phyloP scores from a whole-genome alignment of 2,113 vertebrate genomes.

The Crypturellus undulatus region DNA sequence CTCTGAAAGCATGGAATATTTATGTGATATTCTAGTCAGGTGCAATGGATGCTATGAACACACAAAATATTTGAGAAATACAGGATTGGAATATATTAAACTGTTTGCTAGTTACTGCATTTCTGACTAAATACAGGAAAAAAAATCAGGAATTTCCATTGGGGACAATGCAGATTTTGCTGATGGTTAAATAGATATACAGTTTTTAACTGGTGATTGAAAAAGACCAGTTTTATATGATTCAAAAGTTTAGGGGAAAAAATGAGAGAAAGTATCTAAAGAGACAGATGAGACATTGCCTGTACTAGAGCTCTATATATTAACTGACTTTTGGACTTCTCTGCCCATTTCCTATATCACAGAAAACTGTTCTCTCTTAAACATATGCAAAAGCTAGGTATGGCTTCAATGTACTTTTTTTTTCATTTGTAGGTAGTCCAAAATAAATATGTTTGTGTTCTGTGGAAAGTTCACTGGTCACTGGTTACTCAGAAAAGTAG shows the following conservation, averaged over 20 bases:
- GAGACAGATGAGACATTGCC: background rate
- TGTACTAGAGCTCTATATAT: background rate
- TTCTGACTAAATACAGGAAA: background rate
- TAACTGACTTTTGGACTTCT: background rate
- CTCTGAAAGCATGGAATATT: conserved; percentile 28
- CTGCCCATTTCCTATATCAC: background rate
- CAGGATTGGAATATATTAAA: background rate
- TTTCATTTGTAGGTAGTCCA: background rate
- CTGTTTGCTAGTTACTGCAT: background rate
- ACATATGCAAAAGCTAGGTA: background rate
- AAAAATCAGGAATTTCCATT: background rate
- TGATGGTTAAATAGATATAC: background rate
- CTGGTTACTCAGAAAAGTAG: background rate
- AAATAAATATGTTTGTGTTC: background rate
- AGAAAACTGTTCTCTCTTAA: background rate
- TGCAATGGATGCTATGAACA: background rate
- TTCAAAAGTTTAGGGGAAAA: background rate
- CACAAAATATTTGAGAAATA: background rate
- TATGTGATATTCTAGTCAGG: background rate
- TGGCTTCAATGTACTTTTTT: background rate
- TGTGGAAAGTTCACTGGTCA: background rate
- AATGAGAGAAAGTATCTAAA: background rate
- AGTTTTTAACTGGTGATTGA: background rate
- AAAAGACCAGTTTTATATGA: background rate
- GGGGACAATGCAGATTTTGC: background rate